Evolutionary conservation across 2,797 vertebrate genomes (phyloP).

Genomic region (Chiloscyllium punctatum): DNA sequence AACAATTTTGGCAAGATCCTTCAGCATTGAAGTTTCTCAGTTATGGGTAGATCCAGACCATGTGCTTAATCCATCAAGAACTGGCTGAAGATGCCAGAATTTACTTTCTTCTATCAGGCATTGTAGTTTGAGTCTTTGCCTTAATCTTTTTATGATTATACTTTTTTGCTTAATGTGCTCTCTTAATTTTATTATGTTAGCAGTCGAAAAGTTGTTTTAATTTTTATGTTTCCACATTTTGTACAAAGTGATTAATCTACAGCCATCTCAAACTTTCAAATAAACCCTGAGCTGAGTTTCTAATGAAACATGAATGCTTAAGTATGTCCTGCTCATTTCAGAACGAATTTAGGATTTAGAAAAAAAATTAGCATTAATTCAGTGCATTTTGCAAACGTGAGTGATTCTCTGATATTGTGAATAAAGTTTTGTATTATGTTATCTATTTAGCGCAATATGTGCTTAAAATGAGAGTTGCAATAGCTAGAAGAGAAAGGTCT

Average conservation of each 20-base stretch:
- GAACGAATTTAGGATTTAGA: not conserved
- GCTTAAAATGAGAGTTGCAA: not conserved
- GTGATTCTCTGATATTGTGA: not conserved
- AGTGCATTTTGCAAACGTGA: not conserved
- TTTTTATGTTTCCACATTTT: not conserved
- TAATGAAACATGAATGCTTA: not conserved
- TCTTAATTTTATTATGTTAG: not conserved
- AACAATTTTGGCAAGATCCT: not conserved
- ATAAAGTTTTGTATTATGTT: not conserved
- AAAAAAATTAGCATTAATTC: not conserved
- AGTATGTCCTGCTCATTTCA: not conserved
- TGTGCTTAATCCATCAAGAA: not conserved
- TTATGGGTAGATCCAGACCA: not conserved
- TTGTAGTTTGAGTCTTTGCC: not conserved
- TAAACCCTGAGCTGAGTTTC: not conserved
- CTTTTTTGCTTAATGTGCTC: not conserved
- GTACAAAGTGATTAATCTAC: not conserved
- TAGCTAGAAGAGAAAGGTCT: too few species aligned
- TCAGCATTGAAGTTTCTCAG: not conserved
- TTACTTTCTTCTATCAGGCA: not conserved
- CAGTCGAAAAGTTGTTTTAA: not conserved
- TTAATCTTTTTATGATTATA: not conserved
- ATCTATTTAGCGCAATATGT: not conserved
- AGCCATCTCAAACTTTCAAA: not conserved
- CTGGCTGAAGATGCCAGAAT: not conserved